Base-by-base conservation (phyloP, 2,797 vertebrate genomes). In the Cynodonichthys magdalenae region DNA sequence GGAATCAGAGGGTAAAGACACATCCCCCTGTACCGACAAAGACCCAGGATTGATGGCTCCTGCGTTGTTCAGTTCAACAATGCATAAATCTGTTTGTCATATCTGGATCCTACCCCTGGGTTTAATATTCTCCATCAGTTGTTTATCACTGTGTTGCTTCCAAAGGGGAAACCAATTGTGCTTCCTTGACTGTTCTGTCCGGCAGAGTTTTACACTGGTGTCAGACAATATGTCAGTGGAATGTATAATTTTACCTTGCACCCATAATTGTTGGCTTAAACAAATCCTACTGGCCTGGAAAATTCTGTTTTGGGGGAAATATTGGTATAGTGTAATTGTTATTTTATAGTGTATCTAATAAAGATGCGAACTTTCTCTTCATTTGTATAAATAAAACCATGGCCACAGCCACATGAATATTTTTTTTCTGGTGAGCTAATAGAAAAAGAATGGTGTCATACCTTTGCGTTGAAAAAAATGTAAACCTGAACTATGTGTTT, bases 331-430 rank as follows among this genome's bases (percentile, higher is more conserved):
- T 85, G 83, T 87, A 80, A 83, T 85, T 83, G 71, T 75, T 85
- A 84, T 85, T 87, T 89, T 86, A 61, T 71, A 77, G 79, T 87
- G 75, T 61, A 58, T 88, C 75, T 76, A 79, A 77, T 78, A 68
- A 50, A 84, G 64, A 87, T 61, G 80, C 75, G 7, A 82, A 83
- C 73, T 71, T 84, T 77, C 78, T 83, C 77, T 75, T 88, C 75
- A 88, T 90, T 90, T 90, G 88, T 87, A 90, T 68, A 90, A 90
- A 90, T 89, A 88, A 86, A 85, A 75, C 73, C 79, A 87, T 86
- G 83, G 82, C 81, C 79, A 82, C 80, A 85, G 77, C 77, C 75
- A 81, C 73, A 80, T 82, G 29, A 80, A 79, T 82, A 79, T 89
- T 84, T 87, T 88, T 89, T 81, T 83, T 75, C 68, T 83, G 83